Percentiles rank a stretch among this genome's conserved stretches.
phyloP scores from a whole-genome alignment of 2,113 vertebrate genomes.

The Phylloscopus trochiloides region DNA sequence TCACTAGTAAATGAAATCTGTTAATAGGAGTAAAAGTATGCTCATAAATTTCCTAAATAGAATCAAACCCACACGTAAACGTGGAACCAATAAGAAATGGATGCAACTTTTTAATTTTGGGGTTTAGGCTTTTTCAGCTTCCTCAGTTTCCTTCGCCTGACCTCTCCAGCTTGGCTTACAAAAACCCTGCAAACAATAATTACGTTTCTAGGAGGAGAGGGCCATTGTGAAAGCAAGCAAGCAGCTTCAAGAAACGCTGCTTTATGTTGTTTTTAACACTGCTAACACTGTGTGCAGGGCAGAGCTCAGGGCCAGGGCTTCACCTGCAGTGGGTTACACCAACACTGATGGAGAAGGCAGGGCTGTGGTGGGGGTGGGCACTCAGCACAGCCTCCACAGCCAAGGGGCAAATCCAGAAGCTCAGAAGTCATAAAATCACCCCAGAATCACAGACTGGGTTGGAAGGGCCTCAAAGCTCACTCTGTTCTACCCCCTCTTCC shows the following conservation, averaged over 20 bases:
- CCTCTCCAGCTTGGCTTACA: neutral
- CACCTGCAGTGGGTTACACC: neutral
- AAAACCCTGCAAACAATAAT: neutral
- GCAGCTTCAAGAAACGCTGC: neutral
- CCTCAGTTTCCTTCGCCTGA: neutral
- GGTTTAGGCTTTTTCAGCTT: neutral
- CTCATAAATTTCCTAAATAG: neutral
- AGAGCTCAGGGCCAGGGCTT: neutral
- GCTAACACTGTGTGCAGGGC: neutral
- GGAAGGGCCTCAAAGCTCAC: neutral
- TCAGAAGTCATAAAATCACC: neutral
- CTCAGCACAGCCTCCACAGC: neutral
- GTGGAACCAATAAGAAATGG: neutral
- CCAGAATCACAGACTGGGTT: neutral
- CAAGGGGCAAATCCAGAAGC: neutral
- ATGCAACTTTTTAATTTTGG: neutral
- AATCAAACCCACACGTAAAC: neutral
- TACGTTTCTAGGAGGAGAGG: neutral
- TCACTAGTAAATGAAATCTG: neutral
- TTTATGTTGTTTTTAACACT: neutral
- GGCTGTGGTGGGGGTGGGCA: neutral
- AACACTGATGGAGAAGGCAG: too few relatives aligned
- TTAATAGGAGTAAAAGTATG: neutral
- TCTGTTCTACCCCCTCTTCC: neutral
- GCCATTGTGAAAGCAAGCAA: neutral